These are phyloP conservation scores for Halocaridina rubra DNA, from an alignment of 2,888 invertebrate species.

Conservation along the genomic window DNA sequence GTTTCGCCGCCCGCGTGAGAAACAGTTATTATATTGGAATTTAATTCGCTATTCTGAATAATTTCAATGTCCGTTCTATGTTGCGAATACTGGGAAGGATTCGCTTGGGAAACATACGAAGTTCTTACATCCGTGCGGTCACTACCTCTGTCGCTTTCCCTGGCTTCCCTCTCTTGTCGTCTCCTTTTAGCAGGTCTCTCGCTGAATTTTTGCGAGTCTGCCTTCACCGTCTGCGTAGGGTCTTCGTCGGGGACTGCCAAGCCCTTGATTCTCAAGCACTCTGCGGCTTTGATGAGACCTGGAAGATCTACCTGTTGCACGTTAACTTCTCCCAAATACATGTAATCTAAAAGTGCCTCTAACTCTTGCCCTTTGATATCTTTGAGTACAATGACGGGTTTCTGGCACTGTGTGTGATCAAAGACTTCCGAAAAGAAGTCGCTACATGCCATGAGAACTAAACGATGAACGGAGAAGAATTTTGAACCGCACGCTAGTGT, in stretches of 20 bases:
- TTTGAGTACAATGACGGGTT: slow-evolving; percentile 34
- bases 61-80: slow-evolving; percentile 2
- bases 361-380: slow-evolving; percentile 31
- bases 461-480: slow-evolving; percentile 35
- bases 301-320: slow-evolving; percentile 32
- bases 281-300: slow-evolving; percentile 32
- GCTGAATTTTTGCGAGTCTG: background rate
- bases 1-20: background rate
- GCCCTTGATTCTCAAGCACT: slow-evolving; percentile 30
- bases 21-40: background rate
- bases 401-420: slow-evolving; percentile 35
- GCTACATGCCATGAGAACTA: slow-evolving; percentile 37
- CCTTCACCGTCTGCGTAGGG: background rate
- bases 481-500: slow-evolving; percentile 26
- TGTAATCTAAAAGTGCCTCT: slow-evolving; percentile 28
- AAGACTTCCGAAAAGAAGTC: slow-evolving; percentile 37
- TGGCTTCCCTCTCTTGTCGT: background rate
- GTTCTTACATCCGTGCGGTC: background rate
- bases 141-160: slow-evolving; percentile 6
- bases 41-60: background rate
- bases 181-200: slow-evolving; percentile 17
- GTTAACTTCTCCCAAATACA: slow-evolving; percentile 40
- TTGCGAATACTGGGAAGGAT: background rate
- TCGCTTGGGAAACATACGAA: background rate
- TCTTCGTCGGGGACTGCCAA: slow-evolving; percentile 37